Evolutionary conservation across 2,888 invertebrate genomes (phyloP), one percentile per base, ranked within the genome.

Genomic region (Aleiodes testaceus): DNA sequence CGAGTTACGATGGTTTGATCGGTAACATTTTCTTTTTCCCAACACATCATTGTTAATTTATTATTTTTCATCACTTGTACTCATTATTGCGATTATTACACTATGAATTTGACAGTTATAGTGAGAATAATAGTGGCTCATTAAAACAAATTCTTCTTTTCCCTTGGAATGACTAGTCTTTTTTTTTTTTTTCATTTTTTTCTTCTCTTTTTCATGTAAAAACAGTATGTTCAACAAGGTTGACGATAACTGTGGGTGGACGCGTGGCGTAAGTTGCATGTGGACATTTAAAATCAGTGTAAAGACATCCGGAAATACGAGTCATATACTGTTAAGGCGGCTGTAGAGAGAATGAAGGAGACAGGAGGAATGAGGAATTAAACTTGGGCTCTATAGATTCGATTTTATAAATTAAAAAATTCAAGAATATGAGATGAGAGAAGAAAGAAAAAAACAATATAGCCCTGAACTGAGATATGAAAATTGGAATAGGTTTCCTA

Each of bases 341-440:
- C 9, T 36, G 36, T 36, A 36, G 2, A 36, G 9, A 36, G 36
- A 36, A 36, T 9, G 36, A 36, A 36, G 36, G 9, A 7, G 36
- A 36, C 9, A 36, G 4, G 11, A 9, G 9, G 36, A 36, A 36
- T 36, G 9, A 36, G 11, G 36, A 36, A 36, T 36, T 42, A 42
- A 73, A 55, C 49, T 66, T 22, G 74, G 53, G 66, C 77, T 80
- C 80, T 78, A 79, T 76, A 78, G 70, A 68, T 76, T n/a, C 74
- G 73, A 72, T 73, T 64, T 59, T 36, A 36, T 36, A 2, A 36
- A 36, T 11, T 44, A 70, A 73, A 76, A 4, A 47, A 3, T 47
- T 2, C n/a, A 47, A 47, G 0, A 47, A 47, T 14, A 14, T 14
- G 3, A 53, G 66, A 64, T 66, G 18, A 14, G 53, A 53, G 47